Conservation (phyloP, 2,113 vertebrate species). For the Hypomesus transpacificus region DNA sequence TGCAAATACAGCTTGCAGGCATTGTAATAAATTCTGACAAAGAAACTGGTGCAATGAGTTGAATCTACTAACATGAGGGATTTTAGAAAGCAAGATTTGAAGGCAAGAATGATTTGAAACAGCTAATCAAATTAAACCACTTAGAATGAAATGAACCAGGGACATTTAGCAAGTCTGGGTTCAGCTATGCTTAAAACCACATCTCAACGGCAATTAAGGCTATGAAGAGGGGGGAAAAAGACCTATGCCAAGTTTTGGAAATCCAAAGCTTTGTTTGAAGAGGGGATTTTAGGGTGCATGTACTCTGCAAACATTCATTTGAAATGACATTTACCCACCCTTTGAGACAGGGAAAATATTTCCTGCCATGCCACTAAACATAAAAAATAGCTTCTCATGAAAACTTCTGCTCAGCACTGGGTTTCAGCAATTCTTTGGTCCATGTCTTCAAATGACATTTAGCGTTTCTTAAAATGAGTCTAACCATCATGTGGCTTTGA, state of each 20-base stretch:
- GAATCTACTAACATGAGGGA: background rate
- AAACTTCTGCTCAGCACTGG: slow-evolving; percentile 26
- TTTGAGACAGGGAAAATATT: slow-evolving; percentile 34
- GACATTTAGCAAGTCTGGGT: slow-evolving; percentile 42
- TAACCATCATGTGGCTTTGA: slow-evolving; percentile 14
- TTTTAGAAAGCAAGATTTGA: background rate
- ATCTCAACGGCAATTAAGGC: slow-evolving; percentile 53
- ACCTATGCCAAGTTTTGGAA: background rate
- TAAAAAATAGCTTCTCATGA: slow-evolving; percentile 22
- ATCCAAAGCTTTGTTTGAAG: slow-evolving; percentile 1
- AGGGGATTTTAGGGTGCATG: slow-evolving; percentile 33
- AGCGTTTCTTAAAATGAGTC: slow-evolving; percentile 19
- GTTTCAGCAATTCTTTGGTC: slow-evolving; percentile 7
- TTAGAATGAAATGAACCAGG: slow-evolving; percentile 55
- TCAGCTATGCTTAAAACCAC: slow-evolving; percentile 62
- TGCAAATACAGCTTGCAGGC: no score
- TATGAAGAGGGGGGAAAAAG: background rate
- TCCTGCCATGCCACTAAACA: slow-evolving; percentile 22
- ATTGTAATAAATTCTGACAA: no score
- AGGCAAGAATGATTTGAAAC: no score
- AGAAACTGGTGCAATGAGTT: background rate
- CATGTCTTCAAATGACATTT: slow-evolving; percentile 21
- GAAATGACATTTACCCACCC: slow-evolving; percentile 36
- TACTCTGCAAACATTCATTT: slow-evolving; percentile 45
- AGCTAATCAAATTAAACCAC: slow-evolving; percentile 43